phyloP scores from a whole-genome alignment of 37 sponge, comb jelly and placozoan genomes.

The Cladorhizidae sp. region DNA sequence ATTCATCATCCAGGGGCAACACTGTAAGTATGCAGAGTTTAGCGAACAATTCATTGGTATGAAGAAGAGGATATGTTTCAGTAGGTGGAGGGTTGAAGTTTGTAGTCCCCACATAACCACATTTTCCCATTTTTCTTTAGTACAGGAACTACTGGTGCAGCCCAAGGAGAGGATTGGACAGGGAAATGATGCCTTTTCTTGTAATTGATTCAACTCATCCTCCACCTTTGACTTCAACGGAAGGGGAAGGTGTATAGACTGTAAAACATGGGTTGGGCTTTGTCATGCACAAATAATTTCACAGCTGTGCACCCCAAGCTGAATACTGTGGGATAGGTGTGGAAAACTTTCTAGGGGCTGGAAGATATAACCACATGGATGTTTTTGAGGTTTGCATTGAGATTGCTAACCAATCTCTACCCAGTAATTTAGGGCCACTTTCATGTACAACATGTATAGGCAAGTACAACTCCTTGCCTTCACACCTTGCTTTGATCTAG shows the following conservation, averaged over 20 bases:
- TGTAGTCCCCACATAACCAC: not conserved
- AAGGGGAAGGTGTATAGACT: too few species aligned
- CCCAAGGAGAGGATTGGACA: not conserved
- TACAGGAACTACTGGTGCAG: too few species aligned
- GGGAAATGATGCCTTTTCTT: not conserved
- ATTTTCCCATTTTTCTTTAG: not conserved
- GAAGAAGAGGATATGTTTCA: not conserved
- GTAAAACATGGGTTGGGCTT: not conserved
- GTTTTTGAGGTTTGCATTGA: not conserved
- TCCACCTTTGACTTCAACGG: too few species aligned
- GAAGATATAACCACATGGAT: too few species aligned
- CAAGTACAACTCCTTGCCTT: not conserved
- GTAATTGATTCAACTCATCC: too few species aligned
- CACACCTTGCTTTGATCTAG: not conserved
- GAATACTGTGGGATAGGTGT: not conserved
- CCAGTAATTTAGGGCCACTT: too few species aligned
- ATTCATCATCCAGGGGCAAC: too few species aligned
- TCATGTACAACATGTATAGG: not conserved
- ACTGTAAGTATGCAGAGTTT: too few species aligned
- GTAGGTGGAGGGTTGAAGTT: not conserved
- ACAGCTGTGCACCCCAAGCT: too few species aligned
- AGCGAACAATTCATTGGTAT: too few species aligned
- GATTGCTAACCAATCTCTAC: not conserved
- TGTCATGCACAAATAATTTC: too few species aligned
- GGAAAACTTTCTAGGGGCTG: too few species aligned